Conservation (phyloP, 2,888 invertebrate species). For the Augochlorella aurata region DNA sequence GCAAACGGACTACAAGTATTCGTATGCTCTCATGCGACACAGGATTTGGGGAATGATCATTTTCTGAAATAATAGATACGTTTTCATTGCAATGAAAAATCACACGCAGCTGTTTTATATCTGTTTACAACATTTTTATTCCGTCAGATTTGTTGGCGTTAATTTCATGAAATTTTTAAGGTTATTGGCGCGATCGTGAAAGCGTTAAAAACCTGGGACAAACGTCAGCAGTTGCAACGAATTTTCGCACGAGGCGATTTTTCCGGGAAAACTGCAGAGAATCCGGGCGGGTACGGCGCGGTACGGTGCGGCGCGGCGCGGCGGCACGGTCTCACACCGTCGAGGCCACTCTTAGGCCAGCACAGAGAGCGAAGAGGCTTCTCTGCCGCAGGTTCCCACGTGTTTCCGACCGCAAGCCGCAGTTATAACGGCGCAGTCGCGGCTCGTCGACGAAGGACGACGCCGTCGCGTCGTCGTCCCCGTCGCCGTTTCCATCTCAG, state of each 20-base stretch:
- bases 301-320: no score
- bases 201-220: background rate
- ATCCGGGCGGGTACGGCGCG: background rate
- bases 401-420: conserved; percentile 75
- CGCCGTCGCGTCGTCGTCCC: conserved; percentile 19
- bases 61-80: no score
- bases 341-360: conserved; percentile 57
- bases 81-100: no score
- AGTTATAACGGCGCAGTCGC: conserved; percentile 74
- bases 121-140: no score
- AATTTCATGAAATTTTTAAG: no score
- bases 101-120: no score
- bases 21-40: no score
- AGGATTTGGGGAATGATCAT: no score
- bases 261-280: conserved; percentile 7
- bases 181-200: no score
- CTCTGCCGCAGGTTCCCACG: conserved; percentile 75
- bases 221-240: background rate
- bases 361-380: conserved; percentile 57
- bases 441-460: conserved; percentile 64
- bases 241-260: background rate
- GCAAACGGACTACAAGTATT: no score
- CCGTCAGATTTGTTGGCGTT: no score
- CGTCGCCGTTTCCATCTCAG: conserved; percentile 34
- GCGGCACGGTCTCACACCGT: conserved; percentile 43